These are phyloP conservation scores for Blastobasis lacticolella DNA, from an alignment of 2,888 invertebrate genomes.

Conservation along the genomic window DNA sequence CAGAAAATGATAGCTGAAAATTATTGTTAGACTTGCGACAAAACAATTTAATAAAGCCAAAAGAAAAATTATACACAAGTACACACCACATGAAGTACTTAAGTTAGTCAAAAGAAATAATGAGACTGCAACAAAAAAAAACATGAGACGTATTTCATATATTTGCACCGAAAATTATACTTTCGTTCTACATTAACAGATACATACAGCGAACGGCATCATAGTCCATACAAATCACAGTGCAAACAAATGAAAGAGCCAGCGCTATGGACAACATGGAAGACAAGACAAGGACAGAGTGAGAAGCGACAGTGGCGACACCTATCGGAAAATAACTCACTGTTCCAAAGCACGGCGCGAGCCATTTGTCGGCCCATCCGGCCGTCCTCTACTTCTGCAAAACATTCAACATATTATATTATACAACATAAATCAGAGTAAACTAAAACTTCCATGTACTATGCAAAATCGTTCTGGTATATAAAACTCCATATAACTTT, in stretches of 20 bases:
- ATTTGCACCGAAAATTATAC: too few relatives aligned
- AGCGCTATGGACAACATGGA: slow-evolving; percentile 3
- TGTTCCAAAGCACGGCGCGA: slow-evolving; percentile 89
- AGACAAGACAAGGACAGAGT: slow-evolving; percentile 15
- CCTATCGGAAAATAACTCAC: slow-evolving; percentile 74
- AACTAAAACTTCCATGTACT: too few relatives aligned
- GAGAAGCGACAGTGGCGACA: slow-evolving; percentile 39
- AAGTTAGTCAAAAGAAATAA: background rate
- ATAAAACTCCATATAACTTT: too few relatives aligned
- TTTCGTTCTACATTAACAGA: too few relatives aligned
- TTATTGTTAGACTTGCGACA: too few relatives aligned
- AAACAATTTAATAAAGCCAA: too few relatives aligned
- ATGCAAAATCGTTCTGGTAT: too few relatives aligned
- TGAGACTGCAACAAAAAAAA: background rate
- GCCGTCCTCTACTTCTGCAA: slow-evolving; percentile 84
- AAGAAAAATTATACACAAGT: too few relatives aligned
- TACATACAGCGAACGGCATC: too few relatives aligned
- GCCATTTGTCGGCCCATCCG: slow-evolving; percentile 85
- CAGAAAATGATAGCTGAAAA: too few relatives aligned
- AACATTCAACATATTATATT: slow-evolving; percentile 17
- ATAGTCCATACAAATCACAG: slow-evolving; percentile 1
- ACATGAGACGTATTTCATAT: too few relatives aligned
- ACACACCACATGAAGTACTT: background rate
- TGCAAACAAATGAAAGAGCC: slow-evolving; percentile 1
- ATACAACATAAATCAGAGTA: too few relatives aligned